Percentiles rank a stretch among this genome's conserved stretches.
Conservation (phyloP, 2,113 vertebrate species). For the Cricetomys ansorgei region DNA sequence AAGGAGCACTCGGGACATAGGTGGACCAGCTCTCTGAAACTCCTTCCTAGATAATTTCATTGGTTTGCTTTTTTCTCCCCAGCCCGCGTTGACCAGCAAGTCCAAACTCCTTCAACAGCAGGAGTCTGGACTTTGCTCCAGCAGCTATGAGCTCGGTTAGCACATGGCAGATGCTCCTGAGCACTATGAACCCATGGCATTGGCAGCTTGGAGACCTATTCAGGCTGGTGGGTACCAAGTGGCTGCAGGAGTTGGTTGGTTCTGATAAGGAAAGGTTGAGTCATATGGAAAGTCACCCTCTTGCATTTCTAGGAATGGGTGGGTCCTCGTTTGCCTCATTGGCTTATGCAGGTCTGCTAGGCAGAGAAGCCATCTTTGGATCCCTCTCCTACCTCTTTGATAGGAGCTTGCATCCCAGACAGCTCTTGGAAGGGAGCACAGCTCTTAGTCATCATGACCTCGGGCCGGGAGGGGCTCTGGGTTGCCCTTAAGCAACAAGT, state of each 20-base stretch:
- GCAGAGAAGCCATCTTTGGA: background rate
- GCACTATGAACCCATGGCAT: background rate
- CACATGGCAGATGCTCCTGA: slow-evolving; percentile 87
- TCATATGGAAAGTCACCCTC: background rate
- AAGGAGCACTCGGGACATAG: background rate
- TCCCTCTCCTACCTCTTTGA: background rate
- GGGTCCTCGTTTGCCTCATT: background rate
- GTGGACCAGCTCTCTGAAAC: background rate
- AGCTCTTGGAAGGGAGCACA: slow-evolving; percentile 12
- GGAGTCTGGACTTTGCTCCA: slow-evolving; percentile 92
- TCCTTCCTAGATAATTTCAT: background rate
- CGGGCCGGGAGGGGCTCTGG: background rate
- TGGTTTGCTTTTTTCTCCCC: background rate
- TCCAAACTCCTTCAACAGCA: slow-evolving; percentile 88
- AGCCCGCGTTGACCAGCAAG: slow-evolving; percentile 59
- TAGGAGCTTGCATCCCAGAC: background rate
- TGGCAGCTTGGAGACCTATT: slow-evolving; percentile 69
- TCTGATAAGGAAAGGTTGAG: background rate
- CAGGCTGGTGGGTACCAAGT: slow-evolving; percentile 82
- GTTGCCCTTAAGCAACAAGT: background rate
- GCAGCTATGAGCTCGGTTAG: slow-evolving; percentile 93
- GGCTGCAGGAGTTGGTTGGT: background rate
- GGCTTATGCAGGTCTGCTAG: background rate
- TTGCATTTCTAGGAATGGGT: background rate
- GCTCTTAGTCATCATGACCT: background rate